phyloP scores from a whole-genome alignment of 2,888 invertebrate genomes.

The Plagiodera versicolora region DNA sequence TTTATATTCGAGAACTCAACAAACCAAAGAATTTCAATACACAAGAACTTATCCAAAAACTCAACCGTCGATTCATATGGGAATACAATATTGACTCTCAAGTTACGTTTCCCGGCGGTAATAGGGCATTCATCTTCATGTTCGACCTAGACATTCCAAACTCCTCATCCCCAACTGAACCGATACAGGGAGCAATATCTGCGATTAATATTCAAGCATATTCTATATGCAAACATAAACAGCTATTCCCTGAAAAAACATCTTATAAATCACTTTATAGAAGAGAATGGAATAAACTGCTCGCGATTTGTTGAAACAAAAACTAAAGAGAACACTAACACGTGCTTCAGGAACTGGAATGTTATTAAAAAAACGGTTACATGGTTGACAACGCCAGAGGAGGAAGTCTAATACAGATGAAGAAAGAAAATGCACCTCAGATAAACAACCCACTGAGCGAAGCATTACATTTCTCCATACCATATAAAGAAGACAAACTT shows the following conservation, averaged over 20 bases:
- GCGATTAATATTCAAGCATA: slow-evolving; percentile 1
- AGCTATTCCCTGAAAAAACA: slow-evolving; percentile 1
- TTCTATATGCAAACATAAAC: slow-evolving; percentile 12
- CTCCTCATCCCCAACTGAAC: slow-evolving; percentile 4
- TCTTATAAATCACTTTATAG: neutral
- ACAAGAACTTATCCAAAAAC: slow-evolving; percentile 20
- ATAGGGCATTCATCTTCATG: slow-evolving; percentile 19
- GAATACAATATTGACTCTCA: slow-evolving; percentile 18
- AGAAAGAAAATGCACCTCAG: slow-evolving; percentile 10
- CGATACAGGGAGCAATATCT: neutral
- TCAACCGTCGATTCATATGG: slow-evolving; percentile 16
- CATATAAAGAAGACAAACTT: slow-evolving; percentile 9
- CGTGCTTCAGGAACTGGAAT: neutral
- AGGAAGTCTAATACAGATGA: slow-evolving; percentile 2
- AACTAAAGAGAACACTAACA: neutral
- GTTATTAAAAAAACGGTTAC: neutral
- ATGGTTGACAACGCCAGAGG: slow-evolving; percentile 5
- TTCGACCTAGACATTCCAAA: neutral
- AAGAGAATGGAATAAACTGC: neutral
- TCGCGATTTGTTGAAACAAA: slow-evolving; percentile 14
- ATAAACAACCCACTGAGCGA: slow-evolving; percentile 19
- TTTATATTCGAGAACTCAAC: slow-evolving; percentile 18
- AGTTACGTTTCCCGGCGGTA: slow-evolving; percentile 11
- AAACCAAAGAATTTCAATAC: slow-evolving; percentile 15
- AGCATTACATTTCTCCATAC: slow-evolving; percentile 17